These are phyloP conservation scores for Pangasianodon hypophthalmus DNA, from an alignment of 2,113 vertebrate genomes.

Conservation along the genomic window DNA sequence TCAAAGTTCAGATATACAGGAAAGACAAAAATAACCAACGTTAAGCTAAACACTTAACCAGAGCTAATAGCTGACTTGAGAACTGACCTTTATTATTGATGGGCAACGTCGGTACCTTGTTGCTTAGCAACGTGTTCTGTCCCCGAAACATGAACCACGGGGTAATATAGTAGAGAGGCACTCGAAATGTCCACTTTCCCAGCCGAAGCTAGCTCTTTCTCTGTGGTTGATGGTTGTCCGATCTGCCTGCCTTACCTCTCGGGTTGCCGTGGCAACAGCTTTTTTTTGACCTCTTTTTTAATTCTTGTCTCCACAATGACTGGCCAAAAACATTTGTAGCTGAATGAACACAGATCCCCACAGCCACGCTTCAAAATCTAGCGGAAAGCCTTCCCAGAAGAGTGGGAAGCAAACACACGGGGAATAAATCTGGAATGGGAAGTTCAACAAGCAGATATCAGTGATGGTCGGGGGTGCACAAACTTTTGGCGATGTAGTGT, in stretches of 20 bases:
- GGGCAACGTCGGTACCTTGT: not conserved
- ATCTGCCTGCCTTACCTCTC: not conserved
- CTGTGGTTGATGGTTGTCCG: not conserved
- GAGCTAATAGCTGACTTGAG: conserved; percentile 3
- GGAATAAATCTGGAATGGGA: not conserved
- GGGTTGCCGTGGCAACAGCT: not conserved
- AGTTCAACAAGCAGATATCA: no score
- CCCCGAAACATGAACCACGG: not conserved
- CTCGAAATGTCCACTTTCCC: not conserved
- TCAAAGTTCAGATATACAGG: not conserved
- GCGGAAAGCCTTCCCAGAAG: not conserved
- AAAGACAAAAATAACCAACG: not conserved
- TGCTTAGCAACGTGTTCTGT: not conserved
- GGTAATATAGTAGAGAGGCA: not conserved
- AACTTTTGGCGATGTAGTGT: not conserved
- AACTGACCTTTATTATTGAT: not conserved
- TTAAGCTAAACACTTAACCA: not conserved
- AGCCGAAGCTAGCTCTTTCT: not conserved
- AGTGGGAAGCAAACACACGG: not conserved
- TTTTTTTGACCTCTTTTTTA: not conserved
- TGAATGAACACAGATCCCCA: not conserved
- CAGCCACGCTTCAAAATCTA: not conserved
- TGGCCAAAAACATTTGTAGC: not conserved
- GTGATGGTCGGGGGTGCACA: not conserved
- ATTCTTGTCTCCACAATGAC: not conserved